Conservation (phyloP, 2,888 invertebrate species). For the Tupiocoris notatus region DNA sequence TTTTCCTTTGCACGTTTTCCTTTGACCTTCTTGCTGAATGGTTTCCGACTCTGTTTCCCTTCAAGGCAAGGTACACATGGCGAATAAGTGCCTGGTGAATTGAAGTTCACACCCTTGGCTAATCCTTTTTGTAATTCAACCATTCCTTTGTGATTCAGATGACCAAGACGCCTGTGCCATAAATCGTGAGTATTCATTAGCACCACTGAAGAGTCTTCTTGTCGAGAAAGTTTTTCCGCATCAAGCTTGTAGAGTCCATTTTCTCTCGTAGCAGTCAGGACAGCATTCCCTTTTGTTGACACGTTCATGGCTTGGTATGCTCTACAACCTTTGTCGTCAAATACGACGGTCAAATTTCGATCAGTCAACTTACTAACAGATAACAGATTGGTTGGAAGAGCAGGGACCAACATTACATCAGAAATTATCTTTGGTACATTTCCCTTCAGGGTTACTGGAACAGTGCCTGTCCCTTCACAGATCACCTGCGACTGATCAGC, state of each 20-base stretch:
- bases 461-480: neutral
- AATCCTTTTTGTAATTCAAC: neutral
- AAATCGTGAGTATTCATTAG: neutral
- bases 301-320: too few relatives aligned
- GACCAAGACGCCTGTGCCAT: constrained; percentile 17
- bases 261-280: neutral
- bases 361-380: neutral
- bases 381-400: neutral
- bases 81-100: neutral
- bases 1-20: constrained; percentile 8
- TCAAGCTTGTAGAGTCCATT: constrained; percentile 8
- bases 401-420: neutral
- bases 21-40: constrained; percentile 2
- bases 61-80: neutral
- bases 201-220: neutral
- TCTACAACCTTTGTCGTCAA: neutral
- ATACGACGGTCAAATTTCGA: neutral
- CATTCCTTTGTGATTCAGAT: constrained; percentile 1
- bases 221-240: neutral
- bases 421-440: neutral
- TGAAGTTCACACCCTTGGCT: neutral
- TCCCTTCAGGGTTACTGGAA: neutral
- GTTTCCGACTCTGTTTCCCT: neutral
- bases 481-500: neutral
- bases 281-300: neutral